phyloP scores from a whole-genome alignment of 2,888 invertebrate species.

The Nymphalis urticae region DNA sequence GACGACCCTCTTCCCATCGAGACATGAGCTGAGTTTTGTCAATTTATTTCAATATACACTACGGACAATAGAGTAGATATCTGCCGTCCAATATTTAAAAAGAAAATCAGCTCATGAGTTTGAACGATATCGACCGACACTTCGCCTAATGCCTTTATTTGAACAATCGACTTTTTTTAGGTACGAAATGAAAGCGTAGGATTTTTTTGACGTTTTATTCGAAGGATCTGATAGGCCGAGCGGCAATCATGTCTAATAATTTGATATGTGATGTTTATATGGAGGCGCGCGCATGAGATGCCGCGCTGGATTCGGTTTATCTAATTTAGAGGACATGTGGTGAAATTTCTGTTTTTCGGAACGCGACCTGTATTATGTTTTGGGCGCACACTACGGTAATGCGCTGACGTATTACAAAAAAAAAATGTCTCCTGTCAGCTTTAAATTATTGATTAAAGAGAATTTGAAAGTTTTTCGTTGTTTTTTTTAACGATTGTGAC shows the following conservation, averaged over 20 bases:
- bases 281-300: conserved; percentile 53
- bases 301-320: conserved; percentile 33
- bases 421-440: conserved; percentile 76
- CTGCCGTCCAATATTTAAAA: conserved; percentile 43
- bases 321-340: conserved; percentile 37
- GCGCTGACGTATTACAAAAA: conserved; percentile 51
- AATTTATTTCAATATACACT: conserved; percentile 38
- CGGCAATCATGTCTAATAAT: conserved; percentile 35
- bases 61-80: conserved; percentile 48
- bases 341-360: conserved; percentile 58
- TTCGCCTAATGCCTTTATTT: conserved; percentile 19
- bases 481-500: conserved; percentile 51
- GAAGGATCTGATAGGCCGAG: conserved; percentile 22
- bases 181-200: conserved; percentile 4
- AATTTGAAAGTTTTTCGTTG: conserved; percentile 69
- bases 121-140: conserved; percentile 25
- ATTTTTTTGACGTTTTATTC: conserved; percentile 35
- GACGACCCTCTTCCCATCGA: conserved; percentile 10
- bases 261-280: conserved; percentile 34
- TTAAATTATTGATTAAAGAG: conserved; percentile 81
- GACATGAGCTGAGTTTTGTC: conserved; percentile 23
- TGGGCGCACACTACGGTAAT: conserved; percentile 40
- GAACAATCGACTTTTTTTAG: conserved; percentile 12
- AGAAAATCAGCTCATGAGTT: conserved; percentile 22
- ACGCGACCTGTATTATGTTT: conserved; percentile 41